These are phyloP conservation scores for Suillia variegata DNA, from an alignment of 2,888 invertebrate species.

Conservation along the genomic window DNA sequence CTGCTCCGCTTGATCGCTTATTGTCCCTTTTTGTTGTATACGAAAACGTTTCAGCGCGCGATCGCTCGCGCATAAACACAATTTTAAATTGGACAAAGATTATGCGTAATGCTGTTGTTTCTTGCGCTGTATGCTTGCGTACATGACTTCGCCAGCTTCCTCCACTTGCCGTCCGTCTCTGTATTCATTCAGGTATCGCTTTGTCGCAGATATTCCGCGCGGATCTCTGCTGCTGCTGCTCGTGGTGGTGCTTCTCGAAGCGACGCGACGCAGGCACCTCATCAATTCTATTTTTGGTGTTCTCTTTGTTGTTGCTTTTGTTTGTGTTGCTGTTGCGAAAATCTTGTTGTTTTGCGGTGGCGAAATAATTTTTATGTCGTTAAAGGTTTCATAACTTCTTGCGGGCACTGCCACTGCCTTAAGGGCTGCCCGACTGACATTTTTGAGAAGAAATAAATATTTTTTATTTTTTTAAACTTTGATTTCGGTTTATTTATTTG, in stretches of 20 bases:
- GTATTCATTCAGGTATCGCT: not conserved
- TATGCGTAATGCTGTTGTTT: slow-evolving; percentile 1
- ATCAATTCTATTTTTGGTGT: slow-evolving; percentile 6
- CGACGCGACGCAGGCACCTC: not conserved
- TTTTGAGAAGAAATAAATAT: too few species aligned
- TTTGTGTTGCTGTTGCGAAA: not conserved
- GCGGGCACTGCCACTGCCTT: too few species aligned
- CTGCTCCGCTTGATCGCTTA: not conserved
- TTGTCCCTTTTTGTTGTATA: slow-evolving; percentile 1
- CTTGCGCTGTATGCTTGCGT: too few species aligned
- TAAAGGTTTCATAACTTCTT: slow-evolving; percentile 3
- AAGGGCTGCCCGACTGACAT: too few species aligned
- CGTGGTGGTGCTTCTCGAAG: not conserved
- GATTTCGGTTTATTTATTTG: too few species aligned
- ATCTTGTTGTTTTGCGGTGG: slow-evolving; percentile 3
- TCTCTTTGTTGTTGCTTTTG: not conserved
- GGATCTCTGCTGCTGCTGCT: too few species aligned
- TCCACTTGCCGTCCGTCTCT: not conserved
- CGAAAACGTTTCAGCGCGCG: not conserved
- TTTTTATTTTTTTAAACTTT: too few species aligned
- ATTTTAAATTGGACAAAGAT: slow-evolving; percentile 6
- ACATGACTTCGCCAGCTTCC: too few species aligned
- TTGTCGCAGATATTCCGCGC: not conserved
- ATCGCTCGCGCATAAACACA: slow-evolving; percentile 1
- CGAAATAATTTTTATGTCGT: slow-evolving; percentile 5